Base-by-base conservation (phyloP, 2,113 vertebrate genomes). In the Menidia beryllina region DNA sequence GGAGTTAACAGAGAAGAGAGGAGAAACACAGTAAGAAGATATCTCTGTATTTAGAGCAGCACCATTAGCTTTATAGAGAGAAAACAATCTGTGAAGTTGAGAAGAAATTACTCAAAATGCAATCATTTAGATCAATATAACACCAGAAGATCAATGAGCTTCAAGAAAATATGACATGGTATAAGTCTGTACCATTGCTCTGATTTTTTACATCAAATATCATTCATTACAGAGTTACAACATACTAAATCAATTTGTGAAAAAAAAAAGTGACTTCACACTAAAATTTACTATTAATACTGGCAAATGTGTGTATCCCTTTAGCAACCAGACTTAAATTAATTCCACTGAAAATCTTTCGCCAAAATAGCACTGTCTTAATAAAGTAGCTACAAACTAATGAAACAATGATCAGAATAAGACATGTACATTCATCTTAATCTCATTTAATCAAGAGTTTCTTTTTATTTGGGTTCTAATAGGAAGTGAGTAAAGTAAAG, bases 111-210 rank as follows among this genome's bases (percentile, higher is more conserved):
- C 23, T 34, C 2, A 11, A 27, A 27, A 17, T 53, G 54, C 23
- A 67, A 54, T 55, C 51, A 54, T 19, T 59, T 45, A 51, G 64
- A 77, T 69, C 63, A 71, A 50, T 83, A 54, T 50, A 53, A 71
- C 4, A 63, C 15, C 21, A 48, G 23, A 41, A 56, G 71, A 82
- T 87, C 67, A 77, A 87, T 75, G 59, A 13, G 26, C 56, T 70
- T 56, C 41, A 34, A 51, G 39, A 52, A 76, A 81, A 65, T 67
- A 45, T 82, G 67, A 69, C 38, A 65, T 36, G 27, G 47, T 72
- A 77, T 74, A 59, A 60, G 78, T 85, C 59, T 47, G 24, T 61
- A 38, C 27, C 54, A 54, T 48, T 19, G 30, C 56, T 47, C 7
- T 21, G 39, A 49, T 21, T 50, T n/a, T 39, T 49, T 19, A 23